These are phyloP conservation scores for Leucoraja ocellata DNA, from an alignment of 2,797 vertebrate genomes.

Conservation along the genomic window DNA sequence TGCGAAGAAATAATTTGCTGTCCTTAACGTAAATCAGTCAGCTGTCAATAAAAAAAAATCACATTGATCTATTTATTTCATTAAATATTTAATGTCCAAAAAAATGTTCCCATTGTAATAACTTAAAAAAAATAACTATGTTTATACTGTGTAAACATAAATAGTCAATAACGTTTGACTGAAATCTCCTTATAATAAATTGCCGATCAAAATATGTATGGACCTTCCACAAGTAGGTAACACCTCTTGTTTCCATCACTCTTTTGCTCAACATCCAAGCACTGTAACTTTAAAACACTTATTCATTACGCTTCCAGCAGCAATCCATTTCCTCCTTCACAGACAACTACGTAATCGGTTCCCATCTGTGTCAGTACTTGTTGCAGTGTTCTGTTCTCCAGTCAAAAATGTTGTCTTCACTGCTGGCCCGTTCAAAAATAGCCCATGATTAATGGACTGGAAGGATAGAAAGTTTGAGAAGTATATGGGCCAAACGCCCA, in stretches of 20 bases:
- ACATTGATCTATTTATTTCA: too few species aligned
- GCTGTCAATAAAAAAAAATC: too few species aligned
- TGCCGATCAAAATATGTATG: not conserved
- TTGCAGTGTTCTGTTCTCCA: not conserved
- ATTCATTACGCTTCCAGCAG: not conserved
- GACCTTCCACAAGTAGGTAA: not conserved
- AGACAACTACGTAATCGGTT: too few species aligned
- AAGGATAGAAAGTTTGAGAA: too few species aligned
- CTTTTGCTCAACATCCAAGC: not conserved
- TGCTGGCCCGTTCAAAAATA: not conserved
- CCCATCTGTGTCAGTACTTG: not conserved
- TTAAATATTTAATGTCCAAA: not conserved
- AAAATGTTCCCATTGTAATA: not conserved
- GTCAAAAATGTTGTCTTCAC: too few species aligned
- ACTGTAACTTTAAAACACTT: not conserved
- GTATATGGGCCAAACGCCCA: too few species aligned
- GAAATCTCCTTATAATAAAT: not conserved
- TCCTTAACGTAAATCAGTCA: not conserved
- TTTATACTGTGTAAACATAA: not conserved
- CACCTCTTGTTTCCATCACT: not conserved
- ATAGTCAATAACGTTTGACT: not conserved
- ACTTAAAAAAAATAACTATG: not conserved
- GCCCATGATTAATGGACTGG: too few species aligned
- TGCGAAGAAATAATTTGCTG: not conserved
- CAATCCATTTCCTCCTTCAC: not conserved